A percentile compares a stretch with the other conserved stretches of the same genome.
These are phyloP conservation scores for Dendrolimus kikuchii DNA, from an alignment of 1,140 invertebrate species.

Conservation along the genomic window DNA sequence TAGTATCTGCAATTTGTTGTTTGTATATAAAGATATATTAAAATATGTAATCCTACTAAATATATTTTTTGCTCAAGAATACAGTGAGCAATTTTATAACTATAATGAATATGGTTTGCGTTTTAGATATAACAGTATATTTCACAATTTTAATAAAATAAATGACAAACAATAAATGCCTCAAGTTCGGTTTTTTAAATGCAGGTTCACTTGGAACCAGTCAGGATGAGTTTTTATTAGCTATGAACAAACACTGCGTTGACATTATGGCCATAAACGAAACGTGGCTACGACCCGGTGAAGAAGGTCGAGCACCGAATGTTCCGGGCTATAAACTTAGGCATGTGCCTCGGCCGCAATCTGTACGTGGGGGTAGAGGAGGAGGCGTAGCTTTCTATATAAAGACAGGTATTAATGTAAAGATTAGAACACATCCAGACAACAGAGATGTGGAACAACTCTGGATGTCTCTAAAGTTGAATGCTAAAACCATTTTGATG, in stretches of 20 bases:
- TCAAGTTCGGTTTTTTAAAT: slow-evolving; percentile 6
- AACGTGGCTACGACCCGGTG: slow-evolving; percentile 8
- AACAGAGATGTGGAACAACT: neutral
- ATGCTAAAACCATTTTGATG: too few relatives aligned
- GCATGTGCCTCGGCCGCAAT: slow-evolving; percentile 6
- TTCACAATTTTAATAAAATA: too few relatives aligned
- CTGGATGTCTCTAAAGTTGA: too few relatives aligned
- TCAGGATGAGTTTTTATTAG: slow-evolving; percentile 8
- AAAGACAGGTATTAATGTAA: neutral
- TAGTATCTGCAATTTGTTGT: too few relatives aligned
- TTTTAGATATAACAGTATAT: too few relatives aligned
- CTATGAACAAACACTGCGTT: slow-evolving; percentile 4
- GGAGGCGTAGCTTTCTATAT: neutral
- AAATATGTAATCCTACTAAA: too few relatives aligned
- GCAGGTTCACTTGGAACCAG: slow-evolving; percentile 3
- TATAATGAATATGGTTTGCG: too few relatives aligned
- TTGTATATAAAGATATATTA: too few relatives aligned
- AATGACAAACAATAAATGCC: neutral
- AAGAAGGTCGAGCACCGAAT: slow-evolving; percentile 6
- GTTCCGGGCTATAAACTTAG: slow-evolving; percentile 7
- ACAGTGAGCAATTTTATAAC: too few relatives aligned
- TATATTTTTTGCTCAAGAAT: too few relatives aligned
- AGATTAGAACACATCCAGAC: neutral
- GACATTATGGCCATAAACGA: slow-evolving; percentile 13
- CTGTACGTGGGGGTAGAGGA: too few relatives aligned